Evolutionary conservation across 1,140 invertebrate genomes (phyloP).

Genomic region (Holcopasites calliopsidis): DNA sequence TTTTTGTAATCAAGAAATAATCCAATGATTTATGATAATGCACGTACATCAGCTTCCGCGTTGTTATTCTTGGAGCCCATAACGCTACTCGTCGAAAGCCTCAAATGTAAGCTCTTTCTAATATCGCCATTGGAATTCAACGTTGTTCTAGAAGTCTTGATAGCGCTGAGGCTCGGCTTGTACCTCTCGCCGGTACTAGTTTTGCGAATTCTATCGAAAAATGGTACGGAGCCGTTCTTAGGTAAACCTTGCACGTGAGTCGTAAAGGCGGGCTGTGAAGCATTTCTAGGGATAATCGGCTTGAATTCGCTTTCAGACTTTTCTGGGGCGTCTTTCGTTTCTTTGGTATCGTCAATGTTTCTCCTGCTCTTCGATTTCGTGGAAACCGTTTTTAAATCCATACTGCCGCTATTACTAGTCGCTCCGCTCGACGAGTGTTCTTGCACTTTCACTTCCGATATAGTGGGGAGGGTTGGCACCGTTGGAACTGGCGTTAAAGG

Average conservation of each 20-base stretch:
- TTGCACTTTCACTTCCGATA: constrained; percentile 89
- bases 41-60: constrained; percentile 82
- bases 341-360: constrained; percentile 76
- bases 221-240: constrained; percentile 93
- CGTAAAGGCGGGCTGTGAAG: constrained; percentile 91
- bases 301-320: constrained; percentile 77
- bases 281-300: constrained; percentile 86
- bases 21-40: background rate
- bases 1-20: background rate
- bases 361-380: constrained; percentile 73
- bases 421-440: constrained; percentile 83
- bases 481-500: constrained; percentile 87
- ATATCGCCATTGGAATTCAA: constrained; percentile 81
- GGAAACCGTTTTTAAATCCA: constrained; percentile 70
- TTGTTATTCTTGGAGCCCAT: constrained; percentile 83
- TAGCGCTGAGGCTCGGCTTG: constrained; percentile 88
- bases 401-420: constrained; percentile 78
- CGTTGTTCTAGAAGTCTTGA: constrained; percentile 80
- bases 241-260: constrained; percentile 88
- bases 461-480: constrained; percentile 91
- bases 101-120: constrained; percentile 80
- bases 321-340: constrained; percentile 61
- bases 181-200: constrained; percentile 88
- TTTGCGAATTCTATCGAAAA: constrained; percentile 91
- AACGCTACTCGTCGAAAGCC: constrained; percentile 82